Conservation (phyloP, 2,888 invertebrate species). For the Tupiocoris notatus region DNA sequence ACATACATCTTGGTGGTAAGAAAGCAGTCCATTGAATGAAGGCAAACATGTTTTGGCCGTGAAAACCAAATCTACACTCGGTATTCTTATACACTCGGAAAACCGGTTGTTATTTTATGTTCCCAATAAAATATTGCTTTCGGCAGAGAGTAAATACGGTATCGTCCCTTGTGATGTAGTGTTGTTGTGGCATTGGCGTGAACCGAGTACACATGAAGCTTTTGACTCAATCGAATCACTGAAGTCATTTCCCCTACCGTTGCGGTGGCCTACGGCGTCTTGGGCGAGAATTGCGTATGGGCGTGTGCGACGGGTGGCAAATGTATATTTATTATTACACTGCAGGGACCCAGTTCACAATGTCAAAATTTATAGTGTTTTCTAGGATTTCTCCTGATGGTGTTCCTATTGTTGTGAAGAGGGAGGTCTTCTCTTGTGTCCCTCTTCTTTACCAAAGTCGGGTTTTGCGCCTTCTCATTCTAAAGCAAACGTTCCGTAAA, state of each 20-base stretch:
- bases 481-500: constrained; percentile 39
- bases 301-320: neutral
- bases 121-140: neutral
- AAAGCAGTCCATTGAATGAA: too few relatives aligned
- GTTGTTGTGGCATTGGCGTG: constrained; percentile 8
- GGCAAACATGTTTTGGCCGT: neutral
- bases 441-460: neutral
- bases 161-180: constrained; percentile 7
- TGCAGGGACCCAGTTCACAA: neutral
- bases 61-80: neutral
- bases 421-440: too few relatives aligned
- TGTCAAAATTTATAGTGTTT: constrained; percentile 34
- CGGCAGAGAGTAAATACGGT: too few relatives aligned
- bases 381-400: constrained; percentile 7
- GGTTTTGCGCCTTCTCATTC: neutral
- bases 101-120: neutral
- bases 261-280: neutral
- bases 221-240: neutral
- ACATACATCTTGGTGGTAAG: too few relatives aligned
- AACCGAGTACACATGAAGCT: constrained; percentile 4
- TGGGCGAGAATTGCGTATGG: constrained; percentile 7
- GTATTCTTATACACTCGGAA: too few relatives aligned
- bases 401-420: constrained; percentile 25
- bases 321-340: constrained; percentile 28
- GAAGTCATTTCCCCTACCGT: neutral